These are phyloP conservation scores for Noctua janthe DNA, from an alignment of 2,888 invertebrate species.

Conservation along the genomic window DNA sequence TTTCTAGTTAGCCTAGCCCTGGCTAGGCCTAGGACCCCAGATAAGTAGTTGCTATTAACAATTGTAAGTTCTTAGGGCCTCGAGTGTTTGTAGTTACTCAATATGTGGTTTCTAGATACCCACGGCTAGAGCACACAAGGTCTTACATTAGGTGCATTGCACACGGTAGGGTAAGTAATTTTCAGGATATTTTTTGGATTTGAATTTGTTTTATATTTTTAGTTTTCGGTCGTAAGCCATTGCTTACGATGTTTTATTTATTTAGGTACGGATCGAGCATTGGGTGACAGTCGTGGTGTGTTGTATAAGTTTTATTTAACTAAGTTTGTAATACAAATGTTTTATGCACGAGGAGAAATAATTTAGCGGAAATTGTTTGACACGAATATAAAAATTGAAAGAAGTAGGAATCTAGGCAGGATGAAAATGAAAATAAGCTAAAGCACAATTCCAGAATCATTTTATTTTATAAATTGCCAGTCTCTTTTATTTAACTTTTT, in stretches of 20 bases:
- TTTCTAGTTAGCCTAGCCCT: neutral
- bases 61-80: neutral
- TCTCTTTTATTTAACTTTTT: conserved; percentile 6
- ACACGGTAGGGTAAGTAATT: too few relatives aligned
- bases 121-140: too few relatives aligned
- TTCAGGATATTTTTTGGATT: neutral
- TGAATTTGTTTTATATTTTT: too few relatives aligned
- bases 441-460: neutral
- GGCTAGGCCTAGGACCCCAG: neutral
- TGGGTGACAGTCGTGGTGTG: neutral
- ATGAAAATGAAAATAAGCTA: neutral
- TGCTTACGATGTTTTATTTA: too few relatives aligned
- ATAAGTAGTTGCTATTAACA: neutral
- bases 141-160: neutral
- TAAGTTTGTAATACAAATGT: neutral
- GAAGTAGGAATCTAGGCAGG: too few relatives aligned
- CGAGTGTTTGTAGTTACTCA: neutral
- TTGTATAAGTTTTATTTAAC: neutral
- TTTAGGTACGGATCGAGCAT: neutral
- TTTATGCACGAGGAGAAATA: neutral
- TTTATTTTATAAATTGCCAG: neutral
- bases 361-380: neutral
- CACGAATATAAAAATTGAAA: neutral
- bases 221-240: too few relatives aligned
- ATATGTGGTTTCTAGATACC: neutral